Base-by-base conservation (phyloP, 2,797 vertebrate species). In the Neosilurus hyrtlii region DNA sequence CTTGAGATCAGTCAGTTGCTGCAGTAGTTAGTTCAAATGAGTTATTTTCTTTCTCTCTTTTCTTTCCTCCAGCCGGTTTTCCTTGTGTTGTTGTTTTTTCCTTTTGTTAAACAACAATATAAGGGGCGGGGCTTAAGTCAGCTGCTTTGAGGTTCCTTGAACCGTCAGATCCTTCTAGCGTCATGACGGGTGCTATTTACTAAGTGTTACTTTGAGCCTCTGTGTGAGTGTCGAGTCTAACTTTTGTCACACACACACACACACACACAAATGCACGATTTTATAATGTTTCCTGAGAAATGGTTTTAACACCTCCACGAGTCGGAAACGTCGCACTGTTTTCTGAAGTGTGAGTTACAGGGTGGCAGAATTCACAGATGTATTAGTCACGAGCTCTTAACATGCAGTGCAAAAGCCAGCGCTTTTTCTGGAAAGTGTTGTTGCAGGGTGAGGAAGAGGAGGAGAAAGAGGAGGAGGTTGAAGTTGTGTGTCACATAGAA, bases 301-400 rank as follows among this genome's bases (percentile, higher is more conserved):
- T 35, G 26, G 52, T 16, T 76, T 75, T 76, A 76, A 76, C 74
- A 43, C 74, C 74, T 76, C 54, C 2, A 2, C 1, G 10, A 73
- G 24, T 54, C 49, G 16, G 24, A 56, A n/a, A 73, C 12, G n/a
- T 71, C 15, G 43, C 22, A 24, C 10, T 54, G 49, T 51, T 63
- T n/a, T 51, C 24, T 81, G 70, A 61, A 71, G 56, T 61, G 54
- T 54, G 57, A 65, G 74, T 75, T 75, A 18, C 24, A 35, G 20
- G 16, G 72, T 49, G 79, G 59, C 70, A 76, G 81, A 75, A 52
- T 65, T 77, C 63, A 74, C 68, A 85, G 59, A 76, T 62, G 56
- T 14, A 24, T 80, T 59, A n/a, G 12, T 85, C 76, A 74, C 37
- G 10, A 72, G 74, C 37, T 26, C 22, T 56, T 20, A 67, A 57